Percentiles rank a stretch among this genome's conserved stretches.
Conservation (phyloP, 2,797 vertebrate species). For the Scolopax rusticola region DNA sequence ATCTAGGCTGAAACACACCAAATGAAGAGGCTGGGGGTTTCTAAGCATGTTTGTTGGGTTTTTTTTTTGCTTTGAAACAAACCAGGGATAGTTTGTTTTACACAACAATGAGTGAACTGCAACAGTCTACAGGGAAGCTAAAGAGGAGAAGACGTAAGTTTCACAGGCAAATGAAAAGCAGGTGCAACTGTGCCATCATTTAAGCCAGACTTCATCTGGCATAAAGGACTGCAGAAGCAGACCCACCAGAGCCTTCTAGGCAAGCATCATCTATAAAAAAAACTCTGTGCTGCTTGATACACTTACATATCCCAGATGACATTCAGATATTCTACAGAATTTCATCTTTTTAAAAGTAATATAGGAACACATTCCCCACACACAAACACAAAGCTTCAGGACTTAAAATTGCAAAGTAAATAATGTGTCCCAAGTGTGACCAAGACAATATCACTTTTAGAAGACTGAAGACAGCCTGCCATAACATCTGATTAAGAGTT, state of each 20-base stretch:
- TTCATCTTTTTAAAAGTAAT: neutral
- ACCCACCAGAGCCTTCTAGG: neutral
- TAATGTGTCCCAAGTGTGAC: neutral
- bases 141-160: neutral
- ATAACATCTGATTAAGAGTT: neutral
- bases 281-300: neutral
- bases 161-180: neutral
- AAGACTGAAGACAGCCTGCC: neutral
- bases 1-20: neutral
- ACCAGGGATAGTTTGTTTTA: neutral
- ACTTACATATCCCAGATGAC: neutral
- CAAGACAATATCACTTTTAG: neutral
- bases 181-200: neutral
- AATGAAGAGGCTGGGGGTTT: neutral
- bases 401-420: neutral
- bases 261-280: neutral
- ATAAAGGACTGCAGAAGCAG: neutral
- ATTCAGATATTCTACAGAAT: neutral
- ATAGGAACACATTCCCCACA: neutral
- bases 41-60: neutral
- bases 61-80: neutral
- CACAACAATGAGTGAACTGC: neutral
- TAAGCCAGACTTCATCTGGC: neutral
- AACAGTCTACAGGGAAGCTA: neutral
- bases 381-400: neutral